Evolutionary conservation across 2,113 vertebrate genomes (phyloP).

Genomic region (Brienomyrus longianalis): DNA sequence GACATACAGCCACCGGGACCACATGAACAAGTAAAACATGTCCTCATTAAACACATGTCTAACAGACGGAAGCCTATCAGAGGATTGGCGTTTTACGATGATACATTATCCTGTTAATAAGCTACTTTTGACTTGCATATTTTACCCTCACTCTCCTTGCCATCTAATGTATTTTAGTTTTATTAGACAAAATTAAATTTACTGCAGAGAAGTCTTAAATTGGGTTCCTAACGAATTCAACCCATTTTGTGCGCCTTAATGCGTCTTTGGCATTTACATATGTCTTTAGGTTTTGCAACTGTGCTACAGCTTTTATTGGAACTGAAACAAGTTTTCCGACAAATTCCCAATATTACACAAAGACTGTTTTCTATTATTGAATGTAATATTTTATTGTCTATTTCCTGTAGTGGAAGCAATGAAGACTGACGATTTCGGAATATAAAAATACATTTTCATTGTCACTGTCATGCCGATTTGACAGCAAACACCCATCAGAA

Average conservation of each 20-base stretch:
- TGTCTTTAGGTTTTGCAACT: background rate
- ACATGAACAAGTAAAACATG: background rate
- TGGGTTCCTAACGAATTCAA: background rate
- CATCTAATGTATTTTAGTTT: background rate
- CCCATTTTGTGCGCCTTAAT: background rate
- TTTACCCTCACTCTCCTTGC: background rate
- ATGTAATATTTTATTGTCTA: background rate
- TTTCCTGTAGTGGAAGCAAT: background rate
- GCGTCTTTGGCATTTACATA: background rate
- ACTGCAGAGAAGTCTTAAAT: background rate
- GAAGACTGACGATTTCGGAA: background rate
- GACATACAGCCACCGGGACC: background rate
- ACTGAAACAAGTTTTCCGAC: background rate
- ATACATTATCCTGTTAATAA: background rate
- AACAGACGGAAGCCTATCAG: background rate
- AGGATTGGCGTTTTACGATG: background rate
- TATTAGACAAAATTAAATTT: background rate
- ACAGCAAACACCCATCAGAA: background rate
- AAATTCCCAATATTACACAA: background rate
- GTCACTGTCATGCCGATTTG: background rate
- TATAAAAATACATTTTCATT: background rate
- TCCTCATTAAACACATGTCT: background rate
- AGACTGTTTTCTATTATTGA: background rate
- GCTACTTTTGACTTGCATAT: background rate
- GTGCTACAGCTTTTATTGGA: background rate